These are phyloP conservation scores for Pocillopora verrucosa DNA, from an alignment of 64 coral and sea anemone genomes.

Conservation along the genomic window DNA sequence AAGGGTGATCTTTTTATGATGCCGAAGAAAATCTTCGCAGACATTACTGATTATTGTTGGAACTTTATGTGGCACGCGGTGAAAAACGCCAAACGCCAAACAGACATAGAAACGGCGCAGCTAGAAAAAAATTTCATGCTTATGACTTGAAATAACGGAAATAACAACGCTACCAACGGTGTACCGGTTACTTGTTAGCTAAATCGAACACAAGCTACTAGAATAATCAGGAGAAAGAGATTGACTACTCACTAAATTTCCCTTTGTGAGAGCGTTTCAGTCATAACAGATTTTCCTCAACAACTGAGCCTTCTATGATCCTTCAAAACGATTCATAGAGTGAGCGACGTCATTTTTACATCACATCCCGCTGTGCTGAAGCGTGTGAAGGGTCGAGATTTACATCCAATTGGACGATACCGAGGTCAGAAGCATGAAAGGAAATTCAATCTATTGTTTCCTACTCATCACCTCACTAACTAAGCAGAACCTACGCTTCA, in stretches of 20 bases:
- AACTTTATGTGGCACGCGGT: neutral
- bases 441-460: slow-evolving; percentile 5
- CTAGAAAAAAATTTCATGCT: neutral
- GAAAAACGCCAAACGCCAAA: neutral
- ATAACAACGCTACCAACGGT: neutral
- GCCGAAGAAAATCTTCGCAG: neutral
- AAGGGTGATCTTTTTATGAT: neutral
- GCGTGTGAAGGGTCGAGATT: neutral
- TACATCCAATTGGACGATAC: neutral
- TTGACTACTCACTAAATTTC: neutral
- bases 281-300: neutral
- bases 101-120: neutral
- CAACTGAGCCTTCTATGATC: neutral
- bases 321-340: neutral
- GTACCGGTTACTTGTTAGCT: neutral
- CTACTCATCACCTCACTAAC: neutral
- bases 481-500: neutral
- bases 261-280: neutral
- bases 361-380: neutral
- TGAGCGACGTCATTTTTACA: neutral
- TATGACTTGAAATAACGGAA: neutral
- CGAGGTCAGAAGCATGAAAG: neutral
- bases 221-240: neutral
- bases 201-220: neutral
- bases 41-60: neutral